Evolutionary conservation across 2,113 vertebrate species (phyloP).

Genomic region (Pollachius pollachius): DNA sequence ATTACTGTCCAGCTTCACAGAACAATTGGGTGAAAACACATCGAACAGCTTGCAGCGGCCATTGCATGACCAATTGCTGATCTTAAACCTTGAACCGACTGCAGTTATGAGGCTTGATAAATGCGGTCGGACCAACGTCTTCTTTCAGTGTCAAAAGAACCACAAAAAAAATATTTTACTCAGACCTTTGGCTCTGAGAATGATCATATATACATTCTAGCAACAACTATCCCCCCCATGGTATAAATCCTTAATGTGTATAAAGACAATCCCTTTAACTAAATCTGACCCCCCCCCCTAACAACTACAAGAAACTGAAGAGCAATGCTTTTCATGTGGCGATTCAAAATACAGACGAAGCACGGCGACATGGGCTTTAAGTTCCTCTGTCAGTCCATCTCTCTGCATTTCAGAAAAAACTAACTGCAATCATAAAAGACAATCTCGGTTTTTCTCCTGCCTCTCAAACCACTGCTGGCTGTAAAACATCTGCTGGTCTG

Average conservation of each 20-base stretch:
- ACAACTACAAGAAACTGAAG: constrained; percentile 14
- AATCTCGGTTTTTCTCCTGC: too few species aligned
- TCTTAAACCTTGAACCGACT: too few species aligned
- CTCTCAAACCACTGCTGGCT: too few species aligned
- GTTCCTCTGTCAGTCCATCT: too few species aligned
- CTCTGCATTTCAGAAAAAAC: too few species aligned
- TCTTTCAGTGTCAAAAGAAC: background rate
- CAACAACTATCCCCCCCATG: constrained; percentile 36
- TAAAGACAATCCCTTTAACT: background rate
- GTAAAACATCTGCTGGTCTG: too few species aligned
- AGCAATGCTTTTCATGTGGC: too few species aligned
- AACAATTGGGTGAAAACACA: background rate
- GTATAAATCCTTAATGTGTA: background rate
- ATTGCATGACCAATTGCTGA: too few species aligned
- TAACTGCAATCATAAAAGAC: too few species aligned
- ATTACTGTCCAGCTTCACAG: background rate
- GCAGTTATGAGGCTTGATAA: too few species aligned
- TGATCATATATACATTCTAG: constrained; percentile 54
- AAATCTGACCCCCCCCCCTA: background rate
- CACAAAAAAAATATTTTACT: constrained; percentile 5
- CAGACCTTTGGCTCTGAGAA: constrained; percentile 28
- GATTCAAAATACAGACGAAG: too few species aligned
- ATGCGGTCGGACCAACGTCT: background rate
- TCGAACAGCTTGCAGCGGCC: background rate
- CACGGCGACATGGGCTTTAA: too few species aligned